Evolutionary conservation across 2,797 vertebrate species (phyloP).

Genomic region (Anguilla anguilla): DNA sequence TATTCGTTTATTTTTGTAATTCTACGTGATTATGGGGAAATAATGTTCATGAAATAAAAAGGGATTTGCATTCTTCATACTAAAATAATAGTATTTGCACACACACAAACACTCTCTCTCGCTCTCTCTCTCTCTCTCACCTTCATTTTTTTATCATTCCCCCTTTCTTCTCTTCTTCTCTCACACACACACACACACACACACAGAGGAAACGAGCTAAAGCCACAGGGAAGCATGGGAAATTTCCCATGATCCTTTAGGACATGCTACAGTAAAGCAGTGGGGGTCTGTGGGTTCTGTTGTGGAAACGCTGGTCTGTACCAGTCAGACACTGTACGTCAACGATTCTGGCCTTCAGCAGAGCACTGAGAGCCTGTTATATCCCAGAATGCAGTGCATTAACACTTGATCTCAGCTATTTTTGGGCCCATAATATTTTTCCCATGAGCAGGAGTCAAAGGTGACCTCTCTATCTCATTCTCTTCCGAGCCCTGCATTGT

Average conservation of each 20-base stretch:
- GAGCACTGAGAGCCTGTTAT: slow-evolving; percentile 31
- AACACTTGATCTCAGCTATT: slow-evolving; percentile 61
- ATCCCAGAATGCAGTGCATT: slow-evolving; percentile 61
- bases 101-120: slow-evolving; percentile 35
- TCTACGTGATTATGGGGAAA: background rate
- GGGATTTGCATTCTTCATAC: slow-evolving; percentile 7
- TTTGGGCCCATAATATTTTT: slow-evolving; percentile 60
- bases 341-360: background rate
- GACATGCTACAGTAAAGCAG: slow-evolving; percentile 61
- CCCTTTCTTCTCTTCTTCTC: background rate
- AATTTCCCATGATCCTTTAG: slow-evolving; percentile 60
- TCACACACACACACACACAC: slow-evolving; percentile 37
- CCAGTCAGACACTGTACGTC: background rate
- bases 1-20: background rate
- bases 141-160: slow-evolving; percentile 12
- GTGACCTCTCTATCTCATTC: slow-evolving; percentile 35
- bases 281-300: background rate
- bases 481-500: slow-evolving; percentile 33
- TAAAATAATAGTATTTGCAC: slow-evolving; percentile 41
- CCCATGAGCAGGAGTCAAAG: slow-evolving; percentile 57
- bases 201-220: slow-evolving; percentile 38
- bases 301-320: slow-evolving; percentile 40
- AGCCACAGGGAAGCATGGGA: slow-evolving; percentile 51
- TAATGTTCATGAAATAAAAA: slow-evolving; percentile 43
- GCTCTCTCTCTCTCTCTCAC: background rate